Base-by-base conservation (phyloP, 2,113 vertebrate genomes). In the Gopherus evgoodei region DNA sequence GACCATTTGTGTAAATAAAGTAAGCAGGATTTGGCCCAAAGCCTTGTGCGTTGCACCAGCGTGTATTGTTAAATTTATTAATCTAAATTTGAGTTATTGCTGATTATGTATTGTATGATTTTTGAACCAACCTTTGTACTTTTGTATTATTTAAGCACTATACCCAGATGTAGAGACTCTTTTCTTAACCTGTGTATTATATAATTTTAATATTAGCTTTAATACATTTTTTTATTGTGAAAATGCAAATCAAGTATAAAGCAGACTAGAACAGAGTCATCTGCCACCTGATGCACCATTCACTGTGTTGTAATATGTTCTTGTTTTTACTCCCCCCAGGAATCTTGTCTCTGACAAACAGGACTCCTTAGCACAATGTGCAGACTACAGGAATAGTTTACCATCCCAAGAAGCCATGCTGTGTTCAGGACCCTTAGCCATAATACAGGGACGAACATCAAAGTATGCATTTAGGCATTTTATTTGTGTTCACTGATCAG, bases 311-410 rank as follows among this genome's bases (percentile, higher is more conserved):
- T 90, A 57, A 81, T 75, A 53, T 35, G 1, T 1, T 1, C 49
- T 29, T 86, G 8, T 16, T 79, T 76, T 10, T 83, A 52, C 76
- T 81, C 91, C 92, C 93, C 90, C 0, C 93, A 99, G 99, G 99
- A 99, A 99, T 90, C 98, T 99, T 93, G 98, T 99, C 76, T 99
- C 99, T 88, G 99, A 99, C 97, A 99, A 99, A 90, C 99, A 99
- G 93, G 99, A 99, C 98, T 99, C 98, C n/a, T 93, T 99, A 97
- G 98, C 99, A 52, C 99, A 99, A 96, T 99, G 99, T 75, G 99
- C 99, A 10, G 99, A 99, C 98, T 99, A 99, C 97, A 99, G 99
- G 98, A 99, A 98, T 96, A 99, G 99, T 97, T 96, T 99, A 35
- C 98, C 98, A 8, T 98, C 98, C 96, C 99, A 99, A 86, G 99